Evolutionary conservation across 1,140 invertebrate genomes (phyloP), one percentile per base, ranked within the genome.

Genomic region (Aphelenchoides besseyi): DNA sequence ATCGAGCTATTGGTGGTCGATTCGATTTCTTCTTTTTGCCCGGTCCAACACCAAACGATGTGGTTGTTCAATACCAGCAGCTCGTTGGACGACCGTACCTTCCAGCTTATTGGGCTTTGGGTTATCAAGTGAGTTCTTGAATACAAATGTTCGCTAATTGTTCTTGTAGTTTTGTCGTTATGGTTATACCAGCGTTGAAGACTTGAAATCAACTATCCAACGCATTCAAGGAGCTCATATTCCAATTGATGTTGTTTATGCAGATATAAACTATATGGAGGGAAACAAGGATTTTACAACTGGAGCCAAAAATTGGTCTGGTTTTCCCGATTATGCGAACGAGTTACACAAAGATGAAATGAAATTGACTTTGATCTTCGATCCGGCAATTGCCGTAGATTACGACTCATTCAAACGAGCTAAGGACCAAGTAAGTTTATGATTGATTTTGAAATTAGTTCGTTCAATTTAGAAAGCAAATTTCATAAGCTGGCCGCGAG

Each of bases 241-340:
- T 64, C 86, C 86, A 2, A 23, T 72, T 16, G 73, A 74, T 62
- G 68, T 75, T 23, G 26, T 61, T 28, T 75, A 30, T 16, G 30
- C 68, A 8, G 73, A 74, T 55, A 89, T 94, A 70, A 92, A 95
- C 86, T 94, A 94, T 81, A 94, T 94, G 92, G 86, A 90, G 5
- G 5, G 55, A 8, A 8, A 59, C 55, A 59, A 59, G 55, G 55
- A 59, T 33, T 59, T 59, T 23, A 59, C 55, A 33, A 59, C 55
- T 33, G 55, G 55, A 28, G 5, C 5, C 5, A 18, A 79, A 74
- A 75, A 75, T 16, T 80, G 74, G 75, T n/a, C 36, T 1, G 57
- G 23, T 28, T 74, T 79, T 2, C 71, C 75, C 16, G 29, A 77
- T 26, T 74, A 74, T 68, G 62, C 67, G 3, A 18, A 78, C 12